Base-by-base conservation (phyloP, 2,888 invertebrate species). In the Drosophila testacea region DNA sequence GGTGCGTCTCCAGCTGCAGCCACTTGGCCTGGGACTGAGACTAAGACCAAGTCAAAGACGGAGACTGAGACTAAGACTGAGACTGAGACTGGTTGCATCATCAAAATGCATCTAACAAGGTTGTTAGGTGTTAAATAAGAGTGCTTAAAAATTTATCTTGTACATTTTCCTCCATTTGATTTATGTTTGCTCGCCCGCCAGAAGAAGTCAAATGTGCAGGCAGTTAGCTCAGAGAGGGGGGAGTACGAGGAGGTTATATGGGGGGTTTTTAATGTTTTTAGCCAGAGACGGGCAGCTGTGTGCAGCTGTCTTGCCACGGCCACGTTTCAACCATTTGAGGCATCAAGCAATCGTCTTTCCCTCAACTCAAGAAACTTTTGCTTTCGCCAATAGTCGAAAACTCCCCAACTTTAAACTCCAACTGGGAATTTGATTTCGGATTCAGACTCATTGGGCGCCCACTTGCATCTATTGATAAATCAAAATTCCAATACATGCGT, bases 91-190 rank as follows among this genome's bases (percentile, higher is more conserved):
- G 61, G 69, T 79, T 73, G 78, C 87, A 83, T 85, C 87, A 87
- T 83, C 88, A 85, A 80, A 88, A 88, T 78, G 86, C 83, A 86
- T 86, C 85, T 86, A 86, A 88, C 88, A 89, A 88, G 89, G 89
- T 89, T 88, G 87, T 89, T 87, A 87, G 89, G 90, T 90, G 89
- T 90, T 90, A 89, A 89, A 90, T 89, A 90, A 87, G 90, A 79
- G 78, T 89, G 86, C 89, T 88, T 83, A 86, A 86, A 89, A 90
- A 88, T 90, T 91, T 91, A 91, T 91, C 91, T 90, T 86, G 82
- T 90, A 89, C 86, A 90, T 89, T 90, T 86, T 89, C 79, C 79
- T 60, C 63, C 83, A 83, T 89, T 90, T 90, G 90, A 90, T 90
- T 90, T 90, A 90, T 90, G 90, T 78, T 81, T 69, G 74, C 59